Conservation (phyloP, 2,113 vertebrate species). For the Hippoglossus stenolepis region DNA sequence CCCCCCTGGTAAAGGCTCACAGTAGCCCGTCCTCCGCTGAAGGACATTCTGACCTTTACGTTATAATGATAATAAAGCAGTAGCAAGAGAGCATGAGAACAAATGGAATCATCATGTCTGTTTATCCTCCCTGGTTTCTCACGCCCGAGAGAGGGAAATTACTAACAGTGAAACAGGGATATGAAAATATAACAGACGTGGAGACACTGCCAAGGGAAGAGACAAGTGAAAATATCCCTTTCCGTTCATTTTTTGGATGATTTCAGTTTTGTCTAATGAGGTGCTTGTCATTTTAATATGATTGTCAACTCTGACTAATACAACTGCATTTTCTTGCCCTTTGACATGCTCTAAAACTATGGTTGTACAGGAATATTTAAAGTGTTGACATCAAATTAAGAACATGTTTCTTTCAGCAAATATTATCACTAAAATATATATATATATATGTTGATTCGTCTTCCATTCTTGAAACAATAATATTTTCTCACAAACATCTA, state of each 20-base stretch:
- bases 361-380: no score
- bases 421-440: no score
- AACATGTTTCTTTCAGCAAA: no score
- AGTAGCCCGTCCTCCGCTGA: neutral
- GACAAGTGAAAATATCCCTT: neutral
- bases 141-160: neutral
- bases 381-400: no score
- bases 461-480: neutral
- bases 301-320: neutral
- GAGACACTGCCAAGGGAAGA: neutral
- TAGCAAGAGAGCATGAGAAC: neutral
- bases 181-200: conserved; percentile 4
- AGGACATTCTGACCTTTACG: conserved; percentile 1
- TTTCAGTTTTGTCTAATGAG: neutral
- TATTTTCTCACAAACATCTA: neutral
- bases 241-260: neutral
- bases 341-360: no score
- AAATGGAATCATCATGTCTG: neutral
- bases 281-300: neutral
- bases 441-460: no score
- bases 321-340: neutral
- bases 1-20: neutral
- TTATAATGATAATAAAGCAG: neutral
- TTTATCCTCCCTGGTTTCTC: neutral
- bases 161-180: conserved; percentile 2